phyloP scores from a whole-genome alignment of 64 coral and sea anemone species.

The Stylophora pistillata region DNA sequence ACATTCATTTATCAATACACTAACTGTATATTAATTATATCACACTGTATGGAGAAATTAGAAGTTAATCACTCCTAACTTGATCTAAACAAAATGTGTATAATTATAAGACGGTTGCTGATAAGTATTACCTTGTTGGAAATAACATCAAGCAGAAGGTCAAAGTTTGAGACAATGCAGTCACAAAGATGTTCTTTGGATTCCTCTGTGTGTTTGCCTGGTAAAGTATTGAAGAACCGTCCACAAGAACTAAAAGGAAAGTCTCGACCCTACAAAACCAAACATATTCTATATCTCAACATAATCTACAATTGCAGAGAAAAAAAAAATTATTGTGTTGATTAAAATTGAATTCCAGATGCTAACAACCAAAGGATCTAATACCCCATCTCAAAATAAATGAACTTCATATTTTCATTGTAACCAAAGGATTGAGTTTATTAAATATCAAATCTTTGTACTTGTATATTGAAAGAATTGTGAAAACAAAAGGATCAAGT shows the following conservation, averaged over 20 bases:
- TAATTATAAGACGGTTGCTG: background rate
- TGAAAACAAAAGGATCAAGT: no score
- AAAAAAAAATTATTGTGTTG: background rate
- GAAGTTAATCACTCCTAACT: no score
- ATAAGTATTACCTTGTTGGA: conserved; percentile 71
- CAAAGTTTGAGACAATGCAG: conserved; percentile 76
- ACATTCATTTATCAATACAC: background rate
- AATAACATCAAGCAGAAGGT: conserved; percentile 64
- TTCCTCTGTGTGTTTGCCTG: conserved; percentile 59
- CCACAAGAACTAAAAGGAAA: conserved; percentile 94
- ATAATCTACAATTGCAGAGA: background rate
- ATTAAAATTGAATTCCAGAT: background rate
- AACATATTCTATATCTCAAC: background rate
- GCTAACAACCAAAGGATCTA: no score
- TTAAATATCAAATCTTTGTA: no score
- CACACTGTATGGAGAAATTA: no score
- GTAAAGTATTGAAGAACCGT: conserved; percentile 78
- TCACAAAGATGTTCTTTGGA: conserved; percentile 52
- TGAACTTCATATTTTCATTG: no score
- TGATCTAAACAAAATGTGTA: background rate
- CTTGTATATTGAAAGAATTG: no score
- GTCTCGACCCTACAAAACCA: conserved; percentile 79
- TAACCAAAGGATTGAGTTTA: no score
- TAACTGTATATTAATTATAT: no score
- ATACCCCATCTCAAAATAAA: no score